Base-by-base conservation (phyloP, 1,140 invertebrate genomes). In the Solenopsis invicta region DNA sequence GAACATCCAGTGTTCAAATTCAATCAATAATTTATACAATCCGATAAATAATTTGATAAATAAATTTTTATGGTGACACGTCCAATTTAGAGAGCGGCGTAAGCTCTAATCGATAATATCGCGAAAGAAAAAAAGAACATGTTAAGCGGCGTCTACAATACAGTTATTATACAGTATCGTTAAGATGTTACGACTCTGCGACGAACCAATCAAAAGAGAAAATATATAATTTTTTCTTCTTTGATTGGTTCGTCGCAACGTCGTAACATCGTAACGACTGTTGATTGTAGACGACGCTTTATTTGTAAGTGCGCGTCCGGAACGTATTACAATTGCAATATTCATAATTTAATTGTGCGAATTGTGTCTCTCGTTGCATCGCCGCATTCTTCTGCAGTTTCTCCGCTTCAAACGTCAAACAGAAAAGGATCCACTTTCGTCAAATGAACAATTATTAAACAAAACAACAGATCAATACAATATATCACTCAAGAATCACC, bases 311-410 rank as follows among this genome's bases (percentile, higher is more conserved):
- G 34, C 34, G 66, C 4, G 37, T 3, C 37, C 12, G 21, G 10
- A 37, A 41, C 16, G 45, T 75, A 41, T 41, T 41, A 41, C 41
- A 59, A 59, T n/a, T 75, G 54, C 13, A 75, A 75, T 59, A 56
- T 56, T 18, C n/a, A 54, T 29, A 80, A 24, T 56, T 21, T 41
- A 34, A 77, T 48, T 9, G 29, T 24, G 10, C 41, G 10, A 9
- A 21, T 10, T 21, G 48, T 62, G 6, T 56, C 18, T 75, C 13
- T 16, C 52, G 41, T 66, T 62, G 61, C 80, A 88, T 76, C 24
- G 48, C 74, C 48, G 78, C 41, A 89, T 82, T 90, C 86, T 89
- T 90, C 90, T 87, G 90, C 67, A 91, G 41, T 91, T 91, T 21
- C 84, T 89, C 86, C 81, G 54, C 59, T 87, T 72, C 54, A 64